Evolutionary conservation across 2,888 invertebrate genomes (phyloP), one percentile per base, ranked within the genome.

Genomic region (Lumbricus terrestris): DNA sequence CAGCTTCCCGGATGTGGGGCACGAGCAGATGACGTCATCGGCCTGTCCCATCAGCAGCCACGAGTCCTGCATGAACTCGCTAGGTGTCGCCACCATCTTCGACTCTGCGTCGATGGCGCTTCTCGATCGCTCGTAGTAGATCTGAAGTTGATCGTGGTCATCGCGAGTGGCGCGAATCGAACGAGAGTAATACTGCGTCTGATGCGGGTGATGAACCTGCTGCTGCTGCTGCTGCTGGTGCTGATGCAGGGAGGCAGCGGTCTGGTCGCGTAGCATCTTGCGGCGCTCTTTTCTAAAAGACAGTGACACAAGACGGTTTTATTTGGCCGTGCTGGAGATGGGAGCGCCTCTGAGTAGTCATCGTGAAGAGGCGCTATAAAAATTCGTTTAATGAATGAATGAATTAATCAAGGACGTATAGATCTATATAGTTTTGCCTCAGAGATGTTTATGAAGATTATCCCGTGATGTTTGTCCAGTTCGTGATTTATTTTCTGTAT

Each of bases 111-210:
- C 34, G 35, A 85, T 35, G 35, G 85, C 85, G 85, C 35, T 23
- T 16, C 85, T 85, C 35, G 85, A 85, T 5, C 34, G 85, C 23
- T 85, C 85, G 85, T 85, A 85, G 85, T 85, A 85, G 35, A 85
- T 85, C 85, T 85, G 85, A 16, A 85, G n/a, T 34, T 85, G 35
- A 15, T 85, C 37, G 33, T 85, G 34, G 5, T 34, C 34, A 6
- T 85, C 85, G 85, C 35, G 34, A 18, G 35, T 33, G 35, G 34
- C 37, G 34, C 85, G 85, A 34, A 85, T 37, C 85, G 85, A 85
- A 85, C 85, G 85, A 34, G 85, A 85, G 85, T 85, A 85, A 85
- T 85, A 85, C 85, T 85, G 85, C 20, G 85, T 8, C 85, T 85
- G 85, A 34, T 85, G 85, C 0, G 34, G 85, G 18, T 1, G 85